phyloP scores from a whole-genome alignment of 1,140 invertebrate genomes.

The Drosophila insularis region DNA sequence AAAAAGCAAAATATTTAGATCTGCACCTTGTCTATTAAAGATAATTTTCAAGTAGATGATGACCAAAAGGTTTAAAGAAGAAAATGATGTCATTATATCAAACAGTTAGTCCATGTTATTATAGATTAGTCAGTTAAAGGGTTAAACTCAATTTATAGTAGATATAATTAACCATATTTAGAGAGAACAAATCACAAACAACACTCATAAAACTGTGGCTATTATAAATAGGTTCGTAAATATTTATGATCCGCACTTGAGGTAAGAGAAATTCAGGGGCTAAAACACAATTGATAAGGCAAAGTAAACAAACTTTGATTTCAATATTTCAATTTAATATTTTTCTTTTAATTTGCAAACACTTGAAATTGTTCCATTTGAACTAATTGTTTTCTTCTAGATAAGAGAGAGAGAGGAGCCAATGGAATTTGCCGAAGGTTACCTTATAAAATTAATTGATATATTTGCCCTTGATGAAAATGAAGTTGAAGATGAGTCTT shows the following conservation, averaged over 20 bases:
- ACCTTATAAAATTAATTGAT: background rate
- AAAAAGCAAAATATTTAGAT: conserved; percentile 1
- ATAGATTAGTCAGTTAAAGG: background rate
- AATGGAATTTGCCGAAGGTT: conserved; percentile 2
- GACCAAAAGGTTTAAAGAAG: background rate
- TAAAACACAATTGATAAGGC: background rate
- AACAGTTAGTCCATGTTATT: background rate
- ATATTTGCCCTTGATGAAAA: background rate
- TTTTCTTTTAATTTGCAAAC: conserved; percentile 5
- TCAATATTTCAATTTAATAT: conserved; percentile 1
- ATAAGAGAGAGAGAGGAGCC: background rate
- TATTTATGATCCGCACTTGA: background rate
- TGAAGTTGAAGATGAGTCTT: background rate
- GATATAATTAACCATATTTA: background rate
- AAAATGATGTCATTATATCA: conserved; percentile 3
- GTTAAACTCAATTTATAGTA: background rate
- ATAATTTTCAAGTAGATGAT: background rate
- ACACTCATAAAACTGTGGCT: background rate
- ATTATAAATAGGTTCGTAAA: background rate
- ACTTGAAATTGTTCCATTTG: conserved; percentile 1
- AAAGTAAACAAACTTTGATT: background rate
- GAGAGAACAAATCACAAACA: background rate
- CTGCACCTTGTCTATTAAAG: background rate
- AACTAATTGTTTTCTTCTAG: conserved; percentile 3
- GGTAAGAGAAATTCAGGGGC: background rate